Evolutionary conservation across 2,113 vertebrate genomes (phyloP), one percentile per base, ranked within the genome.

Genomic region (Arizona elegans): DNA sequence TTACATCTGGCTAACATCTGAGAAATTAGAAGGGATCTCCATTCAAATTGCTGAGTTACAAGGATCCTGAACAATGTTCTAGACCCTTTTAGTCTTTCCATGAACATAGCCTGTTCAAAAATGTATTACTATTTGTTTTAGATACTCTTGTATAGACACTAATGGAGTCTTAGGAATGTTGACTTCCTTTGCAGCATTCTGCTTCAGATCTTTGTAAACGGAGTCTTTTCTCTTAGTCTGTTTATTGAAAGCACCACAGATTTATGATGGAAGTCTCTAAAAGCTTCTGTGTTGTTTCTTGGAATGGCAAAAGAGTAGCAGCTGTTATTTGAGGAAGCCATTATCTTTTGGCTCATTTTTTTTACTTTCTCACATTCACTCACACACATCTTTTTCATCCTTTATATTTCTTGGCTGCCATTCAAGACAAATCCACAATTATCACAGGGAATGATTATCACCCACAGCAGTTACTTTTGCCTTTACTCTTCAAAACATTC

Each of bases 391-490:
- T 8, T 90, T 88, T 62, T 19, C 70, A 26, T 13, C 62, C 62
- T 93, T 65, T 91, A 87, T 75, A 17, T 81, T 52, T 90, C 62
- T 87, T n/a, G 21, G 58, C 90, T 89, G 91, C 59, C 62, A 91
- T 86, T 62, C 54, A 21, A 75, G 55, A 58, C 59, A 88, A 3
- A n/a, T 47, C 21, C 85, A 50, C 38, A 15, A 53, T 92, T 58
- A 86, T 86, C 81, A 86, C 85, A 81, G n/a, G 23, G 19, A 89
- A 54, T 33, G 23, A 47, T 75, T 43, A 55, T 56, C 52, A 56
- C 53, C 26, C 21, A 89, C 33, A 24, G n/a, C 88, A 54, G n/a
- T 92, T 75, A 81, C 23, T 89, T 92, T 87, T 26, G 47, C 52
- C 11, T 62, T 19, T 33, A 43, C 43, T 62, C 43, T 33, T 47